A percentile compares a stretch with the other conserved stretches of the same genome.
Evolutionary conservation across 2,113 vertebrate species (phyloP).

Genomic region (Callospermophilus lateralis): DNA sequence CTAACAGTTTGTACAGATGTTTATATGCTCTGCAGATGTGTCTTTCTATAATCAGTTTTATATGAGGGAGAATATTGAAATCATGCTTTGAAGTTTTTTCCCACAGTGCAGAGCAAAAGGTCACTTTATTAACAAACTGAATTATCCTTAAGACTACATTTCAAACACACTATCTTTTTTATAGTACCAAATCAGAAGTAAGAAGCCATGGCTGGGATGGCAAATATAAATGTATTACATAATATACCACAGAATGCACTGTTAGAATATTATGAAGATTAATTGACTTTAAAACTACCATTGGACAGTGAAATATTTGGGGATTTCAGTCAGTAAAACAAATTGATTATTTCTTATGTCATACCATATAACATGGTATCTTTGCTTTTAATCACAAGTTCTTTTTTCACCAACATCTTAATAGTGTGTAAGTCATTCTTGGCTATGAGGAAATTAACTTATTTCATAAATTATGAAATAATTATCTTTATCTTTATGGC

Average conservation of each 20-base stretch:
- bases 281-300: conserved; percentile 47
- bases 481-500: not conserved
- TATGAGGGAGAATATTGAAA: conserved; percentile 9
- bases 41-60: conserved; percentile 12
- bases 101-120: not conserved
- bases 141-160: conserved; percentile 42
- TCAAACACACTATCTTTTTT: not conserved
- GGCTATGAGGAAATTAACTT: not conserved
- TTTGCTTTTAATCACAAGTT: conserved; percentile 75
- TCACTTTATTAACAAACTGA: not conserved
- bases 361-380: conserved; percentile 17
- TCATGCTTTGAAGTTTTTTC: conserved; percentile 51
- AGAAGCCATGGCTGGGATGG: not conserved
- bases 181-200: conserved; percentile 14
- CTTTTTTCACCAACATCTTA: conserved; percentile 63
- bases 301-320: conserved; percentile 64
- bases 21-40: not conserved
- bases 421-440: conserved; percentile 57
- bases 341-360: conserved; percentile 45
- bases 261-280: conserved; percentile 45
- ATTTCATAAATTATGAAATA: not conserved
- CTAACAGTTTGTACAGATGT: not conserved
- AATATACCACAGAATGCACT: not conserved
- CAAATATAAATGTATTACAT: not conserved
- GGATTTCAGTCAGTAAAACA: conserved; percentile 41